Evolutionary conservation across 2,888 invertebrate species (phyloP).

Genomic region (Euzetes globulus): DNA sequence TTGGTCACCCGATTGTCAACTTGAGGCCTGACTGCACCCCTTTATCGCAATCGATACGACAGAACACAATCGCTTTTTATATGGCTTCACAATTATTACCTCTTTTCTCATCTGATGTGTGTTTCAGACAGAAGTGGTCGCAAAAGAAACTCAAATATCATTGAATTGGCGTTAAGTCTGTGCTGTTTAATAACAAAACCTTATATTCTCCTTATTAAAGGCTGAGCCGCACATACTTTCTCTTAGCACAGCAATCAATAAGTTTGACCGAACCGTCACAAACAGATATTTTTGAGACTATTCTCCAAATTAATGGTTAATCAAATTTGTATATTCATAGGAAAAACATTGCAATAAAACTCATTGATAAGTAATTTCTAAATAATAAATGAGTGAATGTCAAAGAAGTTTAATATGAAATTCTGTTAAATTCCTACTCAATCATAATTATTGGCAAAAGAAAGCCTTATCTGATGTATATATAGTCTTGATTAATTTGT

Average conservation of each 20-base stretch:
- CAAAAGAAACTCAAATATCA: not conserved
- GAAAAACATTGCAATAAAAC: not conserved
- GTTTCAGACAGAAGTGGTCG: constrained; percentile 3
- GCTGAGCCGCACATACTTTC: not conserved
- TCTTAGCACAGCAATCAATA: not conserved
- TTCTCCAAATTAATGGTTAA: not conserved
- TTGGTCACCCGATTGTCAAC: not conserved
- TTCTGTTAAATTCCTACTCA: not conserved
- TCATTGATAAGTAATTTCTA: not conserved
- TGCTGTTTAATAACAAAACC: not conserved
- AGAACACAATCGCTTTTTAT: not conserved
- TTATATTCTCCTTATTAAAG: not conserved
- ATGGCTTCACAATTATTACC: constrained; percentile 5
- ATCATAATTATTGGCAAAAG: constrained; percentile 21
- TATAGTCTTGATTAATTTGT: constrained; percentile 18
- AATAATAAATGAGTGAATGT: not conserved
- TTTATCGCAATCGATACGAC: not conserved
- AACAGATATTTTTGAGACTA: not conserved
- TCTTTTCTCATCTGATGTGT: not conserved
- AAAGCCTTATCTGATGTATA: not conserved
- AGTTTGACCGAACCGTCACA: not conserved
- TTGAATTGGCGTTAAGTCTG: not conserved
- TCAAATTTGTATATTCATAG: not conserved
- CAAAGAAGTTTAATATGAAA: constrained; percentile 12
- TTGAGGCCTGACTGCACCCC: not conserved